These are phyloP conservation scores for Lates calcarifer DNA, from an alignment of 2,113 vertebrate species.

Conservation along the genomic window DNA sequence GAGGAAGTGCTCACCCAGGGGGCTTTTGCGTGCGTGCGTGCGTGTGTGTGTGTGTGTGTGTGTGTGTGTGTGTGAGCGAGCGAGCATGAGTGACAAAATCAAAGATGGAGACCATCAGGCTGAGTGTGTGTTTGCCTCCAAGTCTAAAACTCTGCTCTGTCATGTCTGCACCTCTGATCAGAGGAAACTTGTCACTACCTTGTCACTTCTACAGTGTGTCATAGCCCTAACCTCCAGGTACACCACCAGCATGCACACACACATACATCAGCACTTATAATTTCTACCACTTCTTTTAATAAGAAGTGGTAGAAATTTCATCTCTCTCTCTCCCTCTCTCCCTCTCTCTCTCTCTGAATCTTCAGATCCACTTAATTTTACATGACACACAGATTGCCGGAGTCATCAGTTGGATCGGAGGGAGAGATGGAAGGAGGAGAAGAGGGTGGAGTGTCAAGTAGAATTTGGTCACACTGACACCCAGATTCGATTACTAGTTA, in stretches of 20 bases:
- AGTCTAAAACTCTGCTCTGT: conserved; percentile 50
- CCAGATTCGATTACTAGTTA: conserved; percentile 57
- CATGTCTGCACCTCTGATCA: conserved; percentile 64
- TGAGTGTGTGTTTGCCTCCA: conserved; percentile 35
- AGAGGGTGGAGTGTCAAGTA: conserved; percentile 29
- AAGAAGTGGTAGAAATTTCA: no score
- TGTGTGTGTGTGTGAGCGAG: conserved; percentile 19
- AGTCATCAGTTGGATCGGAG: conserved; percentile 57
- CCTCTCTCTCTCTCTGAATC: conserved; percentile 49
- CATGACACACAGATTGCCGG: conserved; percentile 63
- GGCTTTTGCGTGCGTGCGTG: conserved; percentile 17
- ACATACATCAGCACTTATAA: no score
- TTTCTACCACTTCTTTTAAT: no score
- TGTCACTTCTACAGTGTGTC: conserved; percentile 59
- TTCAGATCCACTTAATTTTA: conserved; percentile 68
- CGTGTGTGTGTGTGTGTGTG: conserved; percentile 20
- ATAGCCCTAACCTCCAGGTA: conserved; percentile 28
- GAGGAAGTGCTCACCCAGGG: conserved; percentile 13
- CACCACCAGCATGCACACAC: conserved; percentile 31
- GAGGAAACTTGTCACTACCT: conserved; percentile 61
- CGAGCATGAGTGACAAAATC: conserved; percentile 27
- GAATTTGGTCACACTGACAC: conserved; percentile 65
- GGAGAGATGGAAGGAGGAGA: conserved; percentile 20
- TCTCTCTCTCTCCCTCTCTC: conserved; percentile 65
- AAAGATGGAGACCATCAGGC: conserved; percentile 45